phyloP scores from a whole-genome alignment of 2,113 vertebrate genomes.

The Datnioides undecimradiatus region DNA sequence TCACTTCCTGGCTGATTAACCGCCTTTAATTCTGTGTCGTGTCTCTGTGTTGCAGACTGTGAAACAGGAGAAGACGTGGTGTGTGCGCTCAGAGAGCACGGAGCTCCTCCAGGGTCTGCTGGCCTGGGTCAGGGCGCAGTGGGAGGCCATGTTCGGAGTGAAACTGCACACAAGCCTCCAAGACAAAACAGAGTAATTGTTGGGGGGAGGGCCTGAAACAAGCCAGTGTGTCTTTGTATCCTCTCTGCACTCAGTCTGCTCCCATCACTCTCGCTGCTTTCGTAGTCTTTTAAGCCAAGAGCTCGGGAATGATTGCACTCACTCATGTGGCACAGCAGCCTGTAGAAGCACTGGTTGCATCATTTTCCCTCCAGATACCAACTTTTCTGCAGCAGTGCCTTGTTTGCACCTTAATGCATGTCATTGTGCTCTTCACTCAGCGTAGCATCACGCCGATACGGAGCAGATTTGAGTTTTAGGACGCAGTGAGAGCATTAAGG shows the following conservation, averaged over 20 bases:
- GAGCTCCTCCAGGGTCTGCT: constrained; percentile 86
- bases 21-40: constrained; percentile 4
- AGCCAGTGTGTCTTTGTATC: constrained; percentile 51
- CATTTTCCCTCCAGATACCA: constrained; percentile 45
- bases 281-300: constrained; percentile 30
- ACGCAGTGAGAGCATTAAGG: neutral
- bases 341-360: constrained; percentile 59
- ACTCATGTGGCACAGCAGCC: constrained; percentile 62
- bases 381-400: constrained; percentile 59
- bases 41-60: constrained; percentile 69
- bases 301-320: constrained; percentile 51
- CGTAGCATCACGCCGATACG: neutral
- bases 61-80: constrained; percentile 89
- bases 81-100: constrained; percentile 81
- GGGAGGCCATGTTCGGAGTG: constrained; percentile 92
- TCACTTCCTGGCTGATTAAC: neutral
- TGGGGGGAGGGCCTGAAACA: neutral
- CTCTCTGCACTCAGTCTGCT: constrained; percentile 49
- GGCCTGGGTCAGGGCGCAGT: constrained; percentile 88
- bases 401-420: constrained; percentile 52
- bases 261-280: constrained; percentile 44
- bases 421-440: neutral
- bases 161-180: constrained; percentile 80
- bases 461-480: constrained; percentile 11
- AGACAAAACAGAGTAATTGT: constrained; percentile 41